Conservation (phyloP, 2,113 vertebrate genomes). For the Grammomys dolichurus region DNA sequence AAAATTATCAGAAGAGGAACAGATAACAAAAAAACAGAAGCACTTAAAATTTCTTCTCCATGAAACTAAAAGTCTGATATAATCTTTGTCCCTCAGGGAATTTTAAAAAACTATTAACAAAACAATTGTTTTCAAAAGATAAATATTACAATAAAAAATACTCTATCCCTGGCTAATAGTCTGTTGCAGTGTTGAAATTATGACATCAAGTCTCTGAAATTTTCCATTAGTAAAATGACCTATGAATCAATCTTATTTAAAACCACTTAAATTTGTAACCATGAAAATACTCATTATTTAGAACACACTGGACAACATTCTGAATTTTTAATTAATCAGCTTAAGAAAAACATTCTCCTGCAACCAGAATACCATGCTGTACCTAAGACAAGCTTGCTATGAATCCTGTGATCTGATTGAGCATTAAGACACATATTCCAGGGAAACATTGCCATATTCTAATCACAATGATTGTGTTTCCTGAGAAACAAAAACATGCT, state of each 20-base stretch:
- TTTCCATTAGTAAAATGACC: conserved; percentile 35
- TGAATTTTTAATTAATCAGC: conserved; percentile 33
- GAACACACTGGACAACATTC: conserved; percentile 16
- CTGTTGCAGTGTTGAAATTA: neutral
- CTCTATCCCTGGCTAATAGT: neutral
- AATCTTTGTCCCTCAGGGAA: neutral
- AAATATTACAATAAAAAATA: conserved; percentile 50
- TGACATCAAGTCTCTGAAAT: neutral
- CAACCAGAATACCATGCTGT: neutral
- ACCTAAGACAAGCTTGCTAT: conserved; percentile 69
- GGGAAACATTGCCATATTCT: conserved; percentile 33
- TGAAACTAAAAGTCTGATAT: conserved; percentile 26
- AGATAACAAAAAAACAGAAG: conserved; percentile 13
- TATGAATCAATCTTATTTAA: conserved; percentile 65
- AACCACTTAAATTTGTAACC: conserved; percentile 21
- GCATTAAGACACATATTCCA: conserved; percentile 44
- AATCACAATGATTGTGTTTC: conserved; percentile 73
- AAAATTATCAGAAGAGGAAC: conserved; percentile 8
- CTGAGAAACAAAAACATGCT: conserved; percentile 71
- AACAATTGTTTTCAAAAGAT: neutral
- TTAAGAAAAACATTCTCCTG: neutral
- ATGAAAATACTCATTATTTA: conserved; percentile 35
- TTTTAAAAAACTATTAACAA: conserved; percentile 38
- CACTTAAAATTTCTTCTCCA: conserved; percentile 27
- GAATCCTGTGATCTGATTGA: conserved; percentile 60